Base-by-base conservation (phyloP, 2,888 invertebrate species). In the Plagodis dolabraria region DNA sequence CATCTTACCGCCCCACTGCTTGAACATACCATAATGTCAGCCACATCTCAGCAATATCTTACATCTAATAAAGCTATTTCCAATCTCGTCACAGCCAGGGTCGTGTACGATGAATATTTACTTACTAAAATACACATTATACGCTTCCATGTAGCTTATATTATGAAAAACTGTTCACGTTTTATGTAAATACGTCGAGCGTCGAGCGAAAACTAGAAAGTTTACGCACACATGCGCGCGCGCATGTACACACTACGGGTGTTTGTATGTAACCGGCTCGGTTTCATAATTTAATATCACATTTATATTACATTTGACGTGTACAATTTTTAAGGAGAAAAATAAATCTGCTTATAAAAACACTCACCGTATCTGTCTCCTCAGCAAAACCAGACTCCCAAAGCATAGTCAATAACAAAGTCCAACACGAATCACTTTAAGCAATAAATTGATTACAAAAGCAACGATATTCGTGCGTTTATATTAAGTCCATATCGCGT, bases 81-180 rank as follows among this genome's bases (percentile, higher is more conserved):
- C 64, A 87, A 83, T 81, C 81, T 72, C 69, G 76, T 82, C 87
- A 82, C 87, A 83, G 71, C 68, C 67, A 62, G 68, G 72, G 77
- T 66, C 73, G 77, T 83, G 85, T 70, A 76, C 74, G 70, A 79
- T 86, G 91, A 89, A 92, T 91, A 89, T 89, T 87, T 86, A 87
- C 81, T 73, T 73, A 72, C 75, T 75, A 77, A 85, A 85, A 84
- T 80, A 81, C 77, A 75, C 79, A 77, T 85, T 82, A 82, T 83
- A 77, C 74, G 80, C 80, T 82, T 86, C 87, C 86, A 89, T 86
- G 88, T 82, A 85, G 80, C 82, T 86, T 85, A 82, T 88, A 89
- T 90, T 90, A 92, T 89, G 89, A 92, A 91, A 92, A 92, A 91
- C 91, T 83, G 80, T 87, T 86, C 92, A 92, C 92, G 92, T 92